These are phyloP conservation scores for Drosophila auraria DNA, from an alignment of 1,140 invertebrate genomes.

Conservation along the genomic window DNA sequence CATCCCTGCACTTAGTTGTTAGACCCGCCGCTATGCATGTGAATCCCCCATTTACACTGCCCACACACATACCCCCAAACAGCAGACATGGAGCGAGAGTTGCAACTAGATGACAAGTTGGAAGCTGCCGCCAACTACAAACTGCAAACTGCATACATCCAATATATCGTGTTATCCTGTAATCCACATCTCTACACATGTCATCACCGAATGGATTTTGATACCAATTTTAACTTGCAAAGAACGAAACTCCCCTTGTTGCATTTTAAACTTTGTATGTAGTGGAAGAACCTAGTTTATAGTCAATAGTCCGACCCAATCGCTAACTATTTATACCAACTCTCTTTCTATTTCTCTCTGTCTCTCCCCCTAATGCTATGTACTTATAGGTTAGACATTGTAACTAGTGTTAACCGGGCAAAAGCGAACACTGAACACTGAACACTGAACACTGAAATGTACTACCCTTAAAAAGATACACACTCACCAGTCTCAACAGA, in stretches of 20 bases:
- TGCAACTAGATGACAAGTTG: constrained; percentile 38
- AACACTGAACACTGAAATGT: constrained; percentile 32
- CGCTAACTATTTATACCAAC: constrained; percentile 72
- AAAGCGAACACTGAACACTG: constrained; percentile 27
- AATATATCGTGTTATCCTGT: constrained; percentile 7
- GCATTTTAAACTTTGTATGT: constrained; percentile 73
- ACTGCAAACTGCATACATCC: constrained; percentile 33
- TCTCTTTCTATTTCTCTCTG: constrained; percentile 79
- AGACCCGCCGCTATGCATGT: constrained; percentile 71
- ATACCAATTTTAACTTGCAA: constrained; percentile 71
- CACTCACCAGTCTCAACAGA: constrained; percentile 47
- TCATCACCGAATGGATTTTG: constrained; percentile 60
- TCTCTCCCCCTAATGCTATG: constrained; percentile 71
- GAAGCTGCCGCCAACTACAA: constrained; percentile 56
- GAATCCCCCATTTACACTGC: constrained; percentile 11
- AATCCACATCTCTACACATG: constrained; percentile 41
- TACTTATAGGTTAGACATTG: constrained; percentile 82
- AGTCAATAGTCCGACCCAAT: constrained; percentile 68
- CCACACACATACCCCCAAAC: constrained; percentile 5
- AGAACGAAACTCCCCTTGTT: constrained; percentile 43
- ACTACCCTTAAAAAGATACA: constrained; percentile 35
- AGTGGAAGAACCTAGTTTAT: constrained; percentile 56
- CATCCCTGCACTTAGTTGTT: constrained; percentile 71
- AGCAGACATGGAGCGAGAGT: constrained; percentile 26
- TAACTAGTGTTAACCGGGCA: constrained; percentile 66